These are phyloP conservation scores for Mystacornis crossleyi DNA, from an alignment of 2,113 vertebrate genomes.

Conservation along the genomic window DNA sequence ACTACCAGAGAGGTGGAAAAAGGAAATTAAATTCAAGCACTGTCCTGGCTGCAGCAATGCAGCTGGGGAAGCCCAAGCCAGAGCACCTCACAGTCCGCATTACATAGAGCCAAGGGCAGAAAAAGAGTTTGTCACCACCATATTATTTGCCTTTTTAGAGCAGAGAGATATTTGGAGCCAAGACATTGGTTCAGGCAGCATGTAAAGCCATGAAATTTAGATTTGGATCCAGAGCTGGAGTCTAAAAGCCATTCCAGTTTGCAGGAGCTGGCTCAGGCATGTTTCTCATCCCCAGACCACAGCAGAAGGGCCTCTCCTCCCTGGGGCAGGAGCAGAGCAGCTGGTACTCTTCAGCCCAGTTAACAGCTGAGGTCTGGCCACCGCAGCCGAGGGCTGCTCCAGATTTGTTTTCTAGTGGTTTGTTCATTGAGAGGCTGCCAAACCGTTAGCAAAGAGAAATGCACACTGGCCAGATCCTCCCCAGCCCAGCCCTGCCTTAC, in stretches of 20 bases:
- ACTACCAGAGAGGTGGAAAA: not conserved
- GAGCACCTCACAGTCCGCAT: not conserved
- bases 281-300: constrained; percentile 16
- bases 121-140: not conserved
- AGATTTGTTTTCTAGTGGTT: constrained; percentile 56
- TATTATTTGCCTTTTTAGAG: not conserved
- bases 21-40: not conserved
- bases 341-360: constrained; percentile 63
- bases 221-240: constrained; percentile 5
- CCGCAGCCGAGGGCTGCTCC: constrained; percentile 28
- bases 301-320: constrained; percentile 61
- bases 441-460: constrained; percentile 24
- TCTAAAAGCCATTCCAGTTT: not conserved
- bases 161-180: not conserved
- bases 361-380: constrained; percentile 55
- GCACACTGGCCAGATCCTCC: constrained; percentile 25
- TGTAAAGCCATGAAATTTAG: constrained; percentile 31
- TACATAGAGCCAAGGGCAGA: not conserved
- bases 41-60: not conserved
- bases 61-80: not conserved
- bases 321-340: constrained; percentile 48
- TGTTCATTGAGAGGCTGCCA: constrained; percentile 57
- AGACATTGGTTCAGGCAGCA: not conserved
- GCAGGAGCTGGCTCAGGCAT: constrained; percentile 2
- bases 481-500: not conserved